Percentiles rank a stretch among this genome's conserved stretches.
Evolutionary conservation across 2,888 invertebrate species (phyloP).

Genomic region (Ceraclea dissimilis): DNA sequence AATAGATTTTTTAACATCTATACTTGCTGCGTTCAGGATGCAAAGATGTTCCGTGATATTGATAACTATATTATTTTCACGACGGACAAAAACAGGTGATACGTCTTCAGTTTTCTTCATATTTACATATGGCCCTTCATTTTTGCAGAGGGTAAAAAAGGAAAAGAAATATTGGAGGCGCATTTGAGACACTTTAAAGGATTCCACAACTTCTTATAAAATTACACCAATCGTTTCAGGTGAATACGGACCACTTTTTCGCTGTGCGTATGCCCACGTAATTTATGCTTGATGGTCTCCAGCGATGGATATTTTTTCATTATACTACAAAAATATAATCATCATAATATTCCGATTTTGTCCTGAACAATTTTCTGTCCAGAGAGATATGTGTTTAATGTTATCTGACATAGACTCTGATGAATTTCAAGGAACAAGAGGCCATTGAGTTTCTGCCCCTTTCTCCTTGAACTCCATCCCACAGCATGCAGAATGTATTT

Average conservation of each 20-base stretch:
- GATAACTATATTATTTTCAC: too few species aligned
- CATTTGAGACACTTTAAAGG: conserved; percentile 1
- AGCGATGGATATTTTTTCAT: neutral
- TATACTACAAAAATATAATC: neutral
- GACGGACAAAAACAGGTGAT: too few species aligned
- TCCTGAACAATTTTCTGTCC: conserved; percentile 5
- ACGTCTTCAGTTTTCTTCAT: conserved; percentile 1
- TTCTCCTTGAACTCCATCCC: conserved; percentile 3
- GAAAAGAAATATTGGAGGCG: neutral
- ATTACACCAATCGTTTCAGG: conserved; percentile 10
- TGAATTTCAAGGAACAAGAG: conserved; percentile 1
- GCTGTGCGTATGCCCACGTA: conserved; percentile 2
- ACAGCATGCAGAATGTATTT: conserved; percentile 5
- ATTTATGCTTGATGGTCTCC: neutral
- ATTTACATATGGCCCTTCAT: conserved; percentile 3
- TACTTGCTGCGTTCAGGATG: too few species aligned
- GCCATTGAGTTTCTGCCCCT: conserved; percentile 4
- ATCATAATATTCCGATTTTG: conserved; percentile 4
- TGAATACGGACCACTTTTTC: neutral
- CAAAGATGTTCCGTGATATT: too few species aligned
- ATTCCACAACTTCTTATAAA: conserved; percentile 1
- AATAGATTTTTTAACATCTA: too few species aligned
- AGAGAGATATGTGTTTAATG: conserved; percentile 1
- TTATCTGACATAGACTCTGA: neutral
- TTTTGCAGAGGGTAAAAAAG: conserved; percentile 5